phyloP scores from a whole-genome alignment of 2,888 invertebrate genomes.

The Slavum lentiscoides region DNA sequence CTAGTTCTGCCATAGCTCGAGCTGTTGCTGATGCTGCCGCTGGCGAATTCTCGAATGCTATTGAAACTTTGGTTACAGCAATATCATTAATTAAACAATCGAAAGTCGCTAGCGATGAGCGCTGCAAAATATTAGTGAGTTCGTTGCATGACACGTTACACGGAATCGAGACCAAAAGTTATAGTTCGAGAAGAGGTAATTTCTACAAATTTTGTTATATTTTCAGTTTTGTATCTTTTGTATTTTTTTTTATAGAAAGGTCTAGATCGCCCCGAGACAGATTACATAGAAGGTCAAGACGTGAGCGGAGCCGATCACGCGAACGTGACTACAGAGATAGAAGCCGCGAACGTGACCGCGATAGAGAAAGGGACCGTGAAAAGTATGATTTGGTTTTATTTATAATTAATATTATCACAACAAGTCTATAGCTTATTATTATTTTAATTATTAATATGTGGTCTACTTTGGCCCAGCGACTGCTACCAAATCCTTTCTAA shows the following conservation, averaged over 20 bases:
- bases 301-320: slow-evolving; percentile 66
- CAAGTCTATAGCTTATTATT: slow-evolving; percentile 46
- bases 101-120: slow-evolving; percentile 91
- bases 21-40: slow-evolving; percentile 97
- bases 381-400: slow-evolving; percentile 54
- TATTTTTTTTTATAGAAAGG: slow-evolving; percentile 53
- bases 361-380: slow-evolving; percentile 63
- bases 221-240: slow-evolving; percentile 18
- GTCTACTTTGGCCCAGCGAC: not conserved
- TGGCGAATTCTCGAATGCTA: slow-evolving; percentile 95
- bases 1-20: slow-evolving; percentile 93
- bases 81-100: slow-evolving; percentile 98
- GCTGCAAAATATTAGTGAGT: slow-evolving; percentile 96
- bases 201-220: slow-evolving; percentile 15
- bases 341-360: slow-evolving; percentile 66
- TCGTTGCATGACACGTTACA: slow-evolving; percentile 95
- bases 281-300: slow-evolving; percentile 65
- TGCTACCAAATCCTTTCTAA: not conserved
- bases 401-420: not conserved
- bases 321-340: slow-evolving; percentile 64
- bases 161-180: slow-evolving; percentile 97
- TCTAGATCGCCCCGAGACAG: slow-evolving; percentile 62
- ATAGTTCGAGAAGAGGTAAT: slow-evolving; percentile 72
- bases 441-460: not conserved
- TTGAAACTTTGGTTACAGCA: slow-evolving; percentile 97